Evolutionary conservation across 2,113 vertebrate species (phyloP), one percentile per base, ranked within the genome.

Genomic region (Epinephelus lanceolatus): DNA sequence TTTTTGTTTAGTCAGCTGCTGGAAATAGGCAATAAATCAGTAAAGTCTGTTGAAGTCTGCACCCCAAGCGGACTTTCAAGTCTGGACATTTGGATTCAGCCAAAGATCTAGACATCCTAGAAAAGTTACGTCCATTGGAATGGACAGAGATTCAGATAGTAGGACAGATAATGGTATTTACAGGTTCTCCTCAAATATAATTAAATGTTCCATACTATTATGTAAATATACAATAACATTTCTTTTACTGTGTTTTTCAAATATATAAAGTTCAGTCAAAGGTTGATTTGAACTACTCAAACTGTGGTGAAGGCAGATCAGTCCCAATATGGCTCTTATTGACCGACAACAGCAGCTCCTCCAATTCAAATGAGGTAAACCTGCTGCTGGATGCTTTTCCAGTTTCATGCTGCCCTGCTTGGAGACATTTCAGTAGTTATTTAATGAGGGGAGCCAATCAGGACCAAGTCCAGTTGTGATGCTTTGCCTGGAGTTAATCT

Each of bases 391-490:
- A 78, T 59, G 60, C 65, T 62, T 73, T 49, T 61, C 59, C 71
- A 65, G 56, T 61, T 74, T 42, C 59, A 65, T 15, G 63, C 68
- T 69, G 63, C 15, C 27, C 55, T 23, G 15, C 63, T 65, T 89
- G 82, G 76, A 85, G 40, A 81, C 37, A 57, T 60, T 42, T 78
- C 27, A 72, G 57, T 15, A 25, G 49, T n/a, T 45, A 49, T 71
- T 81, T 84, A 82, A 65, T 72, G 49, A 85, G 18, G 2, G 57
- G 53, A 76, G 62, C 67, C 80, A 88, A 74, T 89, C 70, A 76
- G 77, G 74, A 74, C 71, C 12, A 14, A 42, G 71, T 81, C 80
- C 80, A 75, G 55, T 79, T 62, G 42, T 15, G 55, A 49, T 59
- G 42, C 61, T 12, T 57, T n/a, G 40, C 49, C 66, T 67, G 53